Evolutionary conservation across 2,888 invertebrate species (phyloP), one percentile per base, ranked within the genome.

Genomic region (Eurytoma adleriae): DNA sequence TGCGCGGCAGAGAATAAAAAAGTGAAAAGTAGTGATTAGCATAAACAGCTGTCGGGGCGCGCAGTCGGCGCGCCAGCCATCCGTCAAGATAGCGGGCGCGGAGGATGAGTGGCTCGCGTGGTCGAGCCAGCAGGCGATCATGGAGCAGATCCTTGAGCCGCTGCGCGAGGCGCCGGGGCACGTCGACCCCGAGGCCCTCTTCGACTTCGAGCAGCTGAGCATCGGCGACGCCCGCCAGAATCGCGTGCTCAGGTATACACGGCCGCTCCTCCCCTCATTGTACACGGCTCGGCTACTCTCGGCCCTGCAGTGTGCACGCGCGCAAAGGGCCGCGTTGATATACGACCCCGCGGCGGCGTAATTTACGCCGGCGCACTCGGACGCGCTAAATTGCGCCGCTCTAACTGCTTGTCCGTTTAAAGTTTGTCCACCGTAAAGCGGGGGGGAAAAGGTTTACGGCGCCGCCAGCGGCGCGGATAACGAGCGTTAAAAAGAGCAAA

Each of bases 161-260:
- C 83, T 87, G 71, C 83, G 86, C 40, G 86, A 86, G n/a, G 82
- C 75, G 24, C 79, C 83, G 5, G 67, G 67, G 27, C 85, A 85
- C 67, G 85, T 84, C 48, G 83, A 83, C 59, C 48, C 84, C 24
- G 86, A 87, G 20, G 79, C 80, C 10, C 84, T 79, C 66, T 85
- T 87, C 70, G 70, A 83, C 64, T 75, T 83, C 30, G 84, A 87
- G 67, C 84, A 84, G 68, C 81, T 86, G 27, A 78, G 85, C 12
- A 71, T 83, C 83, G 86, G 84, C n/a, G 85, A 84, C 77, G 82
- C 79, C 74, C 85, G 84, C 67, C 85, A 85, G 74, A 88, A 86
- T 83, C 85, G 89, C 62, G 86, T 88, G n/a, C 85, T 89, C 83
- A 89, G 89, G 89, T 89, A 89, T 5, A 40, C 20, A 20, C 54